phyloP scores from a whole-genome alignment of 2,797 vertebrate genomes.

The Coilia nasus region DNA sequence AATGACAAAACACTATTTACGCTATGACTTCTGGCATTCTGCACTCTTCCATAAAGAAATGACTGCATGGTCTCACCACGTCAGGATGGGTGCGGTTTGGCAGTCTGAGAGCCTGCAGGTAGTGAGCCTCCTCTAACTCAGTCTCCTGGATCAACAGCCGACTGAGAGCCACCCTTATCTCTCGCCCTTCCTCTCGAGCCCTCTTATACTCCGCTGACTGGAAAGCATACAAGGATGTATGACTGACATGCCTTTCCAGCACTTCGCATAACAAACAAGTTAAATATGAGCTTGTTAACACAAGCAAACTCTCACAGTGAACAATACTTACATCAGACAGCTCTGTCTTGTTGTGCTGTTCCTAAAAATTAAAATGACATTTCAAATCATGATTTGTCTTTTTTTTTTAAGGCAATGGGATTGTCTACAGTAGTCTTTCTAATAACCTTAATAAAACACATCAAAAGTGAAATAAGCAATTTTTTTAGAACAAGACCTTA shows the following conservation, averaged over 20 bases:
- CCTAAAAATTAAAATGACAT: slow-evolving; percentile 56
- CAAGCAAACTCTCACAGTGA: background rate
- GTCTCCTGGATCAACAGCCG: slow-evolving; percentile 68
- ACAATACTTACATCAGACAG: slow-evolving; percentile 72
- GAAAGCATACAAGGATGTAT: background rate
- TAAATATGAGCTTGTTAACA: background rate
- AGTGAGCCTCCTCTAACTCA: slow-evolving; percentile 79
- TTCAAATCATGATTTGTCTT: too few relatives aligned
- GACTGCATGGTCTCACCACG: slow-evolving; percentile 70
- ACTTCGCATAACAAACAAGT: background rate
- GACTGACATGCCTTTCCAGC: background rate
- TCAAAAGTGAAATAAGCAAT: background rate
- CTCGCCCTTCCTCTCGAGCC: slow-evolving; percentile 73
- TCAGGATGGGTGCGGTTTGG: slow-evolving; percentile 87
- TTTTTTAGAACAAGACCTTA: too few relatives aligned
- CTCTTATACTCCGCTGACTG: slow-evolving; percentile 76
- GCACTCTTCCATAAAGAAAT: too few relatives aligned
- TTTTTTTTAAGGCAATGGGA: too few relatives aligned
- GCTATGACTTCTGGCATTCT: too few relatives aligned
- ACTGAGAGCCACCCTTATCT: slow-evolving; percentile 73
- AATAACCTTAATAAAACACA: background rate
- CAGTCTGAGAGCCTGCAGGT: slow-evolving; percentile 76
- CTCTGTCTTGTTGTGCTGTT: slow-evolving; percentile 63
- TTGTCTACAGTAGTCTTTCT: too few relatives aligned
- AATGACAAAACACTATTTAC: too few relatives aligned